phyloP scores from a whole-genome alignment of 2,113 vertebrate species.

The Zapus hudsonius region DNA sequence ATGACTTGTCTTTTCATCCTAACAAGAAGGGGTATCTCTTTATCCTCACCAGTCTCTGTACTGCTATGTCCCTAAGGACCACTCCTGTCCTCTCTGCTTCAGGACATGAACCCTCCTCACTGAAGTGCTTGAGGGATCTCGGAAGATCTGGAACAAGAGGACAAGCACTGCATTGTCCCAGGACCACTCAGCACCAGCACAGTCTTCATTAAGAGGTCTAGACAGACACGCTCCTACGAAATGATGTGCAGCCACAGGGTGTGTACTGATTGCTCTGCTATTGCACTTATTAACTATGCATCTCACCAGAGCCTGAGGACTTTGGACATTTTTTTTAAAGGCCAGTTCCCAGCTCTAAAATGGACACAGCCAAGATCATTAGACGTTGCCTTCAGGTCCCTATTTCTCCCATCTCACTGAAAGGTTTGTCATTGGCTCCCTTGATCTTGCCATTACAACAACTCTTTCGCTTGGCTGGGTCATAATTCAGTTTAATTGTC shows the following conservation, averaged over 20 bases:
- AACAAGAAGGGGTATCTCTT: not conserved
- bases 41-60: not conserved
- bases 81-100: not conserved
- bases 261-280: not conserved
- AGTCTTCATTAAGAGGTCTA: not conserved
- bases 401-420: not conserved
- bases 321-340: not conserved
- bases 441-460: not conserved
- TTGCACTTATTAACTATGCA: conserved; percentile 16
- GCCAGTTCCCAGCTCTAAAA: conserved; percentile 18
- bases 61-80: not conserved
- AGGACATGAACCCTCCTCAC: not conserved
- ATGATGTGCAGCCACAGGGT: not conserved
- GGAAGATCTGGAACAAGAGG: not conserved
- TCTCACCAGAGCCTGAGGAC: not conserved
- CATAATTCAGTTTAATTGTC: conserved; percentile 29
- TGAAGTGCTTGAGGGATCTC: not conserved
- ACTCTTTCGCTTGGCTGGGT: not conserved
- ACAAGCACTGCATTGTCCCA: not conserved
- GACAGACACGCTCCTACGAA: not conserved
- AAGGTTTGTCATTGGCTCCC: not conserved
- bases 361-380: not conserved
- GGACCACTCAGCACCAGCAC: not conserved
- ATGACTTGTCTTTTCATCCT: not conserved
- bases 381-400: not conserved